Base-by-base conservation (phyloP, 2,888 invertebrate genomes). In the Agonopterix heracliana region DNA sequence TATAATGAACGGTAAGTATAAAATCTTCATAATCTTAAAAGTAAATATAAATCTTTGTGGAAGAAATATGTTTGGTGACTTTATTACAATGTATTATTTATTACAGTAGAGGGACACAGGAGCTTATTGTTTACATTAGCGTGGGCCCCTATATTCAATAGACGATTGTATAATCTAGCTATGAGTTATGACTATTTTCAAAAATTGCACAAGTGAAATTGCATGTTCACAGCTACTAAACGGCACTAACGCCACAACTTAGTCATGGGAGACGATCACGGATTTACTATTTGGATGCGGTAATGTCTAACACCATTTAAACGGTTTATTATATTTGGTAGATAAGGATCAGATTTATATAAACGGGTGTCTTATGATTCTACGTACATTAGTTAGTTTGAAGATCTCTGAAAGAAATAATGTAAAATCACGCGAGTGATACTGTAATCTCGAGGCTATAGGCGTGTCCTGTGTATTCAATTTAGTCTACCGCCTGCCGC, bases 191-290 rank as follows among this genome's bases (percentile, higher is more conserved):
- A 87, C 87, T 87, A 87, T 88, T 81, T 81, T 64, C 76, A 81
- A 41, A 86, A 86, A 88, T 88, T 88, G 87, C 87, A 88, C 87
- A 86, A 83, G 83, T 87, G 84, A 81, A 81, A 83, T 85, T 85
- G 82, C 78, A 79, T 84, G 81, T 85, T 86, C 85, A 87, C 87
- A 87, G 84, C 87, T 84, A 82, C 71, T 72, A 74, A 78, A 82
- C 77, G 79, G 78, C 81, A 71, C 74, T 80, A 77, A 74, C 68
- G 74, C 77, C 74, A 71, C 71, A 76, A 69, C 65, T 61, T 66
- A 71, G 75, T 71, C 67, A 68, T 71, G 71, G 69, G 71, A 71
- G 70, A 75, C 72, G 70, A 71, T 74, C 75, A 71, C 75, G 75
- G 75, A 71, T 68, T 70, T 66, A 57, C 64, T 73, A 70, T 69